These are phyloP conservation scores for Rhingia campestris DNA, from an alignment of 2,888 invertebrate genomes.

Conservation along the genomic window DNA sequence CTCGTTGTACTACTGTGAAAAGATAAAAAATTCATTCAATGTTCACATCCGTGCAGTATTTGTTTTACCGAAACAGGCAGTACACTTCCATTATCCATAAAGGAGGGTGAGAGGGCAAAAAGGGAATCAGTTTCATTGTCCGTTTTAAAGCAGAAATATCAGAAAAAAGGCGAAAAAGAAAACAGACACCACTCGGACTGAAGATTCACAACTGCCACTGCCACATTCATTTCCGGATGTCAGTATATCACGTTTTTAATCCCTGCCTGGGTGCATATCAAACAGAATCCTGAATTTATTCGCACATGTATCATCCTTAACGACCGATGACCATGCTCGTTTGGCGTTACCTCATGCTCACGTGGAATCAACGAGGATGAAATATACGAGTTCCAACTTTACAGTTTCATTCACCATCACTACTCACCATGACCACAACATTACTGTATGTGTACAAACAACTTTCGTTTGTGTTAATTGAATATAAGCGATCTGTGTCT, in stretches of 20 bases:
- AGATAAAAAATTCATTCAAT: slow-evolving; percentile 65
- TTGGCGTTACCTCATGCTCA: slow-evolving; percentile 22
- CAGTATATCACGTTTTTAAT: slow-evolving; percentile 76
- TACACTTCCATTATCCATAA: slow-evolving; percentile 6
- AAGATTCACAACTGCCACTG: slow-evolving; percentile 50
- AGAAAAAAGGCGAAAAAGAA: slow-evolving; percentile 26
- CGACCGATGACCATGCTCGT: slow-evolving; percentile 58
- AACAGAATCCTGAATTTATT: slow-evolving; percentile 76
- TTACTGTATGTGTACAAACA: slow-evolving; percentile 50
- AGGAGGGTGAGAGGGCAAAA: slow-evolving; percentile 32
- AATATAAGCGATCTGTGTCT: slow-evolving; percentile 74
- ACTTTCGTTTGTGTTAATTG: slow-evolving; percentile 75
- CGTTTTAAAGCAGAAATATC: slow-evolving; percentile 1
- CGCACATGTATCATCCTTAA: slow-evolving; percentile 76
- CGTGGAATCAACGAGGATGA: slow-evolving; percentile 1
- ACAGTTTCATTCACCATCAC: slow-evolving; percentile 41
- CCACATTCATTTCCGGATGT: slow-evolving; percentile 74
- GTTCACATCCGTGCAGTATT: slow-evolving; percentile 71
- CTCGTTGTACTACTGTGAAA: slow-evolving; percentile 27
- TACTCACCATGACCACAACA: slow-evolving; percentile 56
- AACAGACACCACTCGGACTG: slow-evolving; percentile 35
- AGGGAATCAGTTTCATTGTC: slow-evolving; percentile 40
- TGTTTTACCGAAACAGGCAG: slow-evolving; percentile 54
- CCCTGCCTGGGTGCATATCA: slow-evolving; percentile 71
- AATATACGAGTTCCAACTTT: slow-evolving; percentile 10